phyloP scores from a whole-genome alignment of 2,113 vertebrate species.

The Pseudolaguvia tuberculata region DNA sequence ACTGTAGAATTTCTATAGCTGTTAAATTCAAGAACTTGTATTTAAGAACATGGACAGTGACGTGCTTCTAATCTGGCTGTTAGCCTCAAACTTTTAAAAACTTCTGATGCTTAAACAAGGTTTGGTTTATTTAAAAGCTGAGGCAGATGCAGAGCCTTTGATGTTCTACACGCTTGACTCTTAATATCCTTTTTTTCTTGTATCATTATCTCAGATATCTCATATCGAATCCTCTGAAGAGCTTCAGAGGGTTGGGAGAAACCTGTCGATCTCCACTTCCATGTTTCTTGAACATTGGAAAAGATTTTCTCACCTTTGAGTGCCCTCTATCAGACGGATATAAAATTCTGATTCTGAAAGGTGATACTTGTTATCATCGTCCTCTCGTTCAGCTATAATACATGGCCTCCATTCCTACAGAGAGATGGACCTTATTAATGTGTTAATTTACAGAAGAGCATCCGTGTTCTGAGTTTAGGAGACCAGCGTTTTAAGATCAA shows the following conservation, averaged over 20 bases:
- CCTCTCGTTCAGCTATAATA: slow-evolving; percentile 43
- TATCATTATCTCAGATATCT: slow-evolving; percentile 53
- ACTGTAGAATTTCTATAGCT: too few relatives aligned
- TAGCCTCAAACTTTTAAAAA: too few relatives aligned
- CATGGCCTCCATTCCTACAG: slow-evolving; percentile 33
- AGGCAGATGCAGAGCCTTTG: slow-evolving; percentile 24
- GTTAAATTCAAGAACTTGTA: too few relatives aligned
- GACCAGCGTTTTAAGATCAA: slow-evolving; percentile 54
- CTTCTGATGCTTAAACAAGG: slow-evolving; percentile 20
- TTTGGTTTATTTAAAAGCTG: slow-evolving; percentile 43
- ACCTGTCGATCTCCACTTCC: slow-evolving; percentile 51
- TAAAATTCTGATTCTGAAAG: slow-evolving; percentile 55
- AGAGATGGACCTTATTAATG: slow-evolving; percentile 52
- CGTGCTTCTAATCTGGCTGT: too few relatives aligned
- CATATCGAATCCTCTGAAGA: slow-evolving; percentile 49
- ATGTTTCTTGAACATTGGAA: slow-evolving; percentile 41
- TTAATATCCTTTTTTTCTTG: slow-evolving; percentile 64
- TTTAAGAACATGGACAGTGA: too few relatives aligned
- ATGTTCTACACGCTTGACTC: slow-evolving; percentile 49
- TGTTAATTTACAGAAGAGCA: slow-evolving; percentile 52
- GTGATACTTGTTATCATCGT: slow-evolving; percentile 40
- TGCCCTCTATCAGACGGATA: slow-evolving; percentile 58
- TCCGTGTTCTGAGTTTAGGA: slow-evolving; percentile 52
- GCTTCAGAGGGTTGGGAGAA: slow-evolving; percentile 46
- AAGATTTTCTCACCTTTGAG: slow-evolving; percentile 50